Evolutionary conservation across 2,113 vertebrate species (phyloP).

Genomic region (Aviceda subcristata): DNA sequence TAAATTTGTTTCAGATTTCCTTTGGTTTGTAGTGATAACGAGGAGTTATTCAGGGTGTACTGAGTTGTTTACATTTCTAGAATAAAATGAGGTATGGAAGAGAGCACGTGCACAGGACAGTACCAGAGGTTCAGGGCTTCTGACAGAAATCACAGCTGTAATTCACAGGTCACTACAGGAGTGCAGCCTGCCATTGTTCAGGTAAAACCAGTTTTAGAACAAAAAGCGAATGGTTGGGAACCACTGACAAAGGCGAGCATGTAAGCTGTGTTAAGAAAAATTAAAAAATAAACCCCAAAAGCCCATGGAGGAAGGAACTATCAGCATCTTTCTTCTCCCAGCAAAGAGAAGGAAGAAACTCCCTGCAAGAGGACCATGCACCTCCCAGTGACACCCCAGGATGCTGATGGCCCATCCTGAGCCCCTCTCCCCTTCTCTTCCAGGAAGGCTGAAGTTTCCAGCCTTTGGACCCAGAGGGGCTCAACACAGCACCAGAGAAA

Average conservation of each 20-base stretch:
- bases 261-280: neutral
- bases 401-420: neutral
- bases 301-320: neutral
- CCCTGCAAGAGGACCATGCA: rapidly evolving
- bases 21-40: neutral
- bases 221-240: neutral
- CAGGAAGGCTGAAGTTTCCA: neutral
- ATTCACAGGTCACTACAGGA: neutral
- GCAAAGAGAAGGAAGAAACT: neutral
- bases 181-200: neutral
- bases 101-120: rapidly evolving
- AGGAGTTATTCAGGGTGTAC: neutral
- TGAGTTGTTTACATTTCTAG: neutral
- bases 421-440: neutral
- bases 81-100: neutral
- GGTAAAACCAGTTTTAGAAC: neutral
- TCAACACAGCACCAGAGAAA: neutral
- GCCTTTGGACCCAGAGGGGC: neutral
- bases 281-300: neutral
- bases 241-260: rapidly evolving
- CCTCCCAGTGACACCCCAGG: neutral
- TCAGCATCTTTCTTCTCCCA: neutral
- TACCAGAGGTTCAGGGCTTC: neutral
- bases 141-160: neutral
- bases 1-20: neutral